Evolutionary conservation across 2,113 vertebrate genomes (phyloP).

Genomic region (Leucopsar rothschildi): DNA sequence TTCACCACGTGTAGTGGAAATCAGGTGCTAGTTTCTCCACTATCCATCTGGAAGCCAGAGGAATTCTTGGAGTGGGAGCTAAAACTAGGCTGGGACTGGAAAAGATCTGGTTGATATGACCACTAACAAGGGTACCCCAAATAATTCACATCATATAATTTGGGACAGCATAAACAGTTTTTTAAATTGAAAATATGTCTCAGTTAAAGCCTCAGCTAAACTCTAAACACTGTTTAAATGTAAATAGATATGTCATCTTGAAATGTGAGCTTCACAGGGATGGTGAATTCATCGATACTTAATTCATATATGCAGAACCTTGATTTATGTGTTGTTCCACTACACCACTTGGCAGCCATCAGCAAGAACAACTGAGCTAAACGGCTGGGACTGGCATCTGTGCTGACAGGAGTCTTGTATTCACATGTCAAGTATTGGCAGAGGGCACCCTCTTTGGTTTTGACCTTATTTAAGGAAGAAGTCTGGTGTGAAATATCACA

Average conservation of each 20-base stretch:
- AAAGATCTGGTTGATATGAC: neutral
- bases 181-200: neutral
- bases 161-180: neutral
- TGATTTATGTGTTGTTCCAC: neutral
- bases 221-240: neutral
- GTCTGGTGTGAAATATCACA: neutral
- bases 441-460: neutral
- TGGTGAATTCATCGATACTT: neutral
- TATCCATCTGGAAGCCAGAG: neutral
- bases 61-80: neutral
- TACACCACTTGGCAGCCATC: conserved; percentile 4
- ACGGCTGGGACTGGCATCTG: neutral
- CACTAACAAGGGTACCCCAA: neutral
- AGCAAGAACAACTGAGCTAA: conserved; percentile 1
- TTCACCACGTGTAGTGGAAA: neutral
- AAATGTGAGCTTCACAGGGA: neutral
- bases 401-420: conserved; percentile 10
- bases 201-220: neutral
- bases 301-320: neutral
- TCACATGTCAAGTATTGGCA: conserved; percentile 1
- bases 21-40: neutral
- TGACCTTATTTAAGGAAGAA: conserved; percentile 9
- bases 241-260: neutral
- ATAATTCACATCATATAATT: neutral
- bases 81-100: neutral